Conservation (phyloP, 2,888 invertebrate genomes). For the Erebia epiphron region DNA sequence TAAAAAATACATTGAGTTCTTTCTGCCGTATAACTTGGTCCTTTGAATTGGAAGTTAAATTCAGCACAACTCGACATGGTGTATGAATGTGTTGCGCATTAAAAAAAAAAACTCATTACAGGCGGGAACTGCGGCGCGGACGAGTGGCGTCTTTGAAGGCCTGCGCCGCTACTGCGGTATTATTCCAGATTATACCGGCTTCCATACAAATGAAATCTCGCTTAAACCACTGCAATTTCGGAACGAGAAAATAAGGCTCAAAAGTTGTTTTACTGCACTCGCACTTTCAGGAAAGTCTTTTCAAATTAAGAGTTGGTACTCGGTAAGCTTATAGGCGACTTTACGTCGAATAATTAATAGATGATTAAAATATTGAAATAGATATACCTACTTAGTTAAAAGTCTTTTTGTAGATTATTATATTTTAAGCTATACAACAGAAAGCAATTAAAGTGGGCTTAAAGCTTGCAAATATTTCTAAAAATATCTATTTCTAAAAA, state of each 20-base stretch:
- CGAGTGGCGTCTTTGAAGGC: slow-evolving; percentile 82
- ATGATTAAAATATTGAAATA: slow-evolving; percentile 15
- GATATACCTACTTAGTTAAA: background rate
- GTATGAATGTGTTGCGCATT: slow-evolving; percentile 78
- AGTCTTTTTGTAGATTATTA: too few species aligned
- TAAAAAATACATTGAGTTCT: slow-evolving; percentile 44
- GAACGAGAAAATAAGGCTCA: slow-evolving; percentile 79
- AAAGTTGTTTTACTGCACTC: slow-evolving; percentile 76
- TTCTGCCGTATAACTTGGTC: slow-evolving; percentile 36
- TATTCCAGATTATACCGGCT: slow-evolving; percentile 81
- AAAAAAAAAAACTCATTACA: slow-evolving; percentile 80
- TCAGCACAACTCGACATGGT: slow-evolving; percentile 60
- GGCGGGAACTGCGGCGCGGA: slow-evolving; percentile 73
- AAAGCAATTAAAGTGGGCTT: background rate
- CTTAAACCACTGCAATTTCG: slow-evolving; percentile 82
- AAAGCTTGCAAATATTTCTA: background rate
- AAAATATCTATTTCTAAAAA: too few species aligned
- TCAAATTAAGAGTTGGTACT: slow-evolving; percentile 51
- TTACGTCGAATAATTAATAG: slow-evolving; percentile 33
- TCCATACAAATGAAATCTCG: slow-evolving; percentile 82
- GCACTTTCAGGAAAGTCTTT: slow-evolving; percentile 69
- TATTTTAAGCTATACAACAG: background rate
- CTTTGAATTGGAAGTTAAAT: slow-evolving; percentile 57
- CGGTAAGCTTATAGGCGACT: slow-evolving; percentile 37
- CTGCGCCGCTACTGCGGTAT: slow-evolving; percentile 76